A percentile compares a stretch with the other conserved stretches of the same genome.
phyloP scores from a whole-genome alignment of 2,797 vertebrate genomes.

The Glossophaga mutica region DNA sequence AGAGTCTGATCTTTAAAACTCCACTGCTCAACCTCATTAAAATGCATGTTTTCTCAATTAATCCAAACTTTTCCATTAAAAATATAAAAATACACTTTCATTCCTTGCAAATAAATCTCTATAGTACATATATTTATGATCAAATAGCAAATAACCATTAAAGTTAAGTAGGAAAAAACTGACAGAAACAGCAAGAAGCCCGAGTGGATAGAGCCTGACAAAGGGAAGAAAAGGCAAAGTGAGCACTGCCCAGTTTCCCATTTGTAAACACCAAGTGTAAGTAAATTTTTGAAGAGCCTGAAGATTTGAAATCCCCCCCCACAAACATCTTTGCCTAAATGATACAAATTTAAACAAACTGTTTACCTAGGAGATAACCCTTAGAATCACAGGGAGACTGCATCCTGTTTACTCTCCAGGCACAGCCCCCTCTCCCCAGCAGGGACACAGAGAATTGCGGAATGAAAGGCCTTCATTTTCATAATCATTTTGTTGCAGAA shows the following conservation, averaged over 20 bases:
- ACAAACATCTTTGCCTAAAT: background rate
- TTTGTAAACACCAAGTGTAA: background rate
- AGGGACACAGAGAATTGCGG: background rate
- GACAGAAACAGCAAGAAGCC: background rate
- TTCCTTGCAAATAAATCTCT: constrained; percentile 53
- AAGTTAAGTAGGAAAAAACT: constrained; percentile 48
- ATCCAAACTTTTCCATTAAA: constrained; percentile 71
- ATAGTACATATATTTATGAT: constrained; percentile 63
- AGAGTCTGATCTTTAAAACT: constrained; percentile 42
- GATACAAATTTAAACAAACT: constrained; percentile 1
- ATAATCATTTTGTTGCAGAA: background rate
- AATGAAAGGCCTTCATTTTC: background rate
- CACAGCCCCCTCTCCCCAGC: background rate
- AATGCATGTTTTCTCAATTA: constrained; percentile 69
- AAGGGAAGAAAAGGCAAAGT: background rate
- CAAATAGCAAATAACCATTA: constrained; percentile 59
- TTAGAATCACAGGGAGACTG: background rate
- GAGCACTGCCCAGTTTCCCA: background rate
- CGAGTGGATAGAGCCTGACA: background rate
- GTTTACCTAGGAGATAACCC: background rate
- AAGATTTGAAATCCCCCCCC: background rate
- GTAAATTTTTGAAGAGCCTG: background rate
- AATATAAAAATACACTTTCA: constrained; percentile 64
- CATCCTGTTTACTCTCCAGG: background rate
- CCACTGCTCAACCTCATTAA: constrained; percentile 58